phyloP scores from a whole-genome alignment of 2,888 invertebrate genomes.

The Apodemia arnacis region DNA sequence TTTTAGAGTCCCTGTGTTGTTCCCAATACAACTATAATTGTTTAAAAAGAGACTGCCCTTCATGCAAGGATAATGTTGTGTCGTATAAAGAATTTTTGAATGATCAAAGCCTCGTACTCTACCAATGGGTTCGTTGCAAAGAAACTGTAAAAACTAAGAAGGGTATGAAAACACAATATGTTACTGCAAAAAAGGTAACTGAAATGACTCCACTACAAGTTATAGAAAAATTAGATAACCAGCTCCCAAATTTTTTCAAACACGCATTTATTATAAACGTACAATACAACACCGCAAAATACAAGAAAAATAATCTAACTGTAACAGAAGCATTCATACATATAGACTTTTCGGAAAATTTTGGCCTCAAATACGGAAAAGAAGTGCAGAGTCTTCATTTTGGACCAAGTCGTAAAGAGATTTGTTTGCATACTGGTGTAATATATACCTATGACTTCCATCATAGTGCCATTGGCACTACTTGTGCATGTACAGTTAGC shows the following conservation, averaged over 20 bases:
- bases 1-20: not conserved
- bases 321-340: constrained; percentile 7
- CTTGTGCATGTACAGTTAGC: constrained; percentile 54
- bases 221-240: not conserved
- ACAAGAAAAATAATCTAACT: not conserved
- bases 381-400: constrained; percentile 3
- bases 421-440: not conserved
- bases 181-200: not conserved
- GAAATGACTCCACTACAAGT: not conserved
- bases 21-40: not conserved
- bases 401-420: not conserved
- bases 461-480: not conserved
- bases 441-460: not conserved
- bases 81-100: not conserved
- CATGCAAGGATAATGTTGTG: not conserved
- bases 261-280: not conserved
- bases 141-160: not conserved
- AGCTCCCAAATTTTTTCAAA: not conserved
- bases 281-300: not conserved
- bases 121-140: not conserved
- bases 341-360: not conserved
- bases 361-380: not conserved
- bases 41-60: not conserved
- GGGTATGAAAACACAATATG: not conserved
- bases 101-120: not conserved